Evolutionary conservation across 1,140 invertebrate species (phyloP).

Genomic region (Drosophila sucinea): DNA sequence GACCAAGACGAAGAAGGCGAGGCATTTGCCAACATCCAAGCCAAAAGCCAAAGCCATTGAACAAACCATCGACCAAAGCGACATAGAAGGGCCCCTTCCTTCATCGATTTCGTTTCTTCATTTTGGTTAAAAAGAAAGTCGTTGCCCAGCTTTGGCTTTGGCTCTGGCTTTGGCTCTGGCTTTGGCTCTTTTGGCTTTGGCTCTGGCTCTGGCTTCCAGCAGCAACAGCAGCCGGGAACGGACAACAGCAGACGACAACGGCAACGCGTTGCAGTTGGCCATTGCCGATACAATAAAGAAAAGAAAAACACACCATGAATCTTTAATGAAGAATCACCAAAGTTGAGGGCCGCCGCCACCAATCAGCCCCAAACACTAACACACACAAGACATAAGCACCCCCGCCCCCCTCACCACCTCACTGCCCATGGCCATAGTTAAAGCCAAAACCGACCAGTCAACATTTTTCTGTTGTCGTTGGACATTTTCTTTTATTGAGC

Average conservation of each 20-base stretch:
- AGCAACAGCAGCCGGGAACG: constrained; percentile 25
- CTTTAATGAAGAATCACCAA: constrained; percentile 80
- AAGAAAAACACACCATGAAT: constrained; percentile 81
- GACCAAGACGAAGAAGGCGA: constrained; percentile 11
- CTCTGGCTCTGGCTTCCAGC: constrained; percentile 41
- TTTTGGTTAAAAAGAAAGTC: constrained; percentile 77
- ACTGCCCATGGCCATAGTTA: not conserved
- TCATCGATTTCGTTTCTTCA: constrained; percentile 44
- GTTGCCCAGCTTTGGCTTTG: constrained; percentile 57
- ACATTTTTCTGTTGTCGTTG: constrained; percentile 37
- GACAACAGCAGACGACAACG: constrained; percentile 28
- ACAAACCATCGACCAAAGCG: constrained; percentile 45
- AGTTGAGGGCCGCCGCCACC: constrained; percentile 43
- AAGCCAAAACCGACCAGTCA: constrained; percentile 12
- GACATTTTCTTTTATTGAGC: constrained; percentile 79
- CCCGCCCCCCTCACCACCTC: not conserved
- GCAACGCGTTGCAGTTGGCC: constrained; percentile 20
- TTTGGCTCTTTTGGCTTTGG: constrained; percentile 24
- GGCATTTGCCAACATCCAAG: constrained; percentile 62
- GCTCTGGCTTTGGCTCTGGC: constrained; percentile 17
- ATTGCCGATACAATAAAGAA: constrained; percentile 28
- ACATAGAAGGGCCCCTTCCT: constrained; percentile 34
- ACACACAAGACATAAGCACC: constrained; percentile 15
- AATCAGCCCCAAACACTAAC: constrained; percentile 49
- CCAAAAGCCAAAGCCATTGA: constrained; percentile 26